These are phyloP conservation scores for Acrobasis repandana DNA, from an alignment of 2,888 invertebrate species.

Conservation along the genomic window DNA sequence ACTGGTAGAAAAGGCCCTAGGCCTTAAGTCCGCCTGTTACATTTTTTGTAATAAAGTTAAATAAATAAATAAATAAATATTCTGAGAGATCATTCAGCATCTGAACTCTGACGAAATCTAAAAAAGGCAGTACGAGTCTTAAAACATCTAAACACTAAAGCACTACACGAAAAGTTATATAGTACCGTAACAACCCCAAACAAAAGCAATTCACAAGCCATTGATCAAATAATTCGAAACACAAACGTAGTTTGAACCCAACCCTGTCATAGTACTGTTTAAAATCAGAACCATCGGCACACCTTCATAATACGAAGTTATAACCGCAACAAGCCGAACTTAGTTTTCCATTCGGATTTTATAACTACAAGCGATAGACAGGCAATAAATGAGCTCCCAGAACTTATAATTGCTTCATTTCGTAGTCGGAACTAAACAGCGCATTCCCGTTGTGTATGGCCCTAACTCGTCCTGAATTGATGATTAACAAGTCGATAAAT, in stretches of 20 bases:
- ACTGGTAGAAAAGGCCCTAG: too few relatives aligned
- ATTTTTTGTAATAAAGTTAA: too few relatives aligned
- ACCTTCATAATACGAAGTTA: constrained; percentile 50
- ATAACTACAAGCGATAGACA: constrained; percentile 75
- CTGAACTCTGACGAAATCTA: too few relatives aligned
- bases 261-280: constrained; percentile 38
- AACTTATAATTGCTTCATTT: constrained; percentile 82
- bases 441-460: constrained; percentile 50
- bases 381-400: constrained; percentile 76
- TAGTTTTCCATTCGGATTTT: constrained; percentile 71
- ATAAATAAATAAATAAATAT: too few relatives aligned
- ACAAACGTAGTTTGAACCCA: constrained; percentile 22
- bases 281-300: constrained; percentile 38
- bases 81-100: too few relatives aligned
- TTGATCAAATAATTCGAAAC: constrained; percentile 19
- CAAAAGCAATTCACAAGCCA: constrained; percentile 22
- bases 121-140: too few relatives aligned
- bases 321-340: constrained; percentile 62
- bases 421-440: constrained; percentile 57
- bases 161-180: constrained; percentile 17
- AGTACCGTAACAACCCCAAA: constrained; percentile 17
- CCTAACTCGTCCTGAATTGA: constrained; percentile 18
- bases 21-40: too few relatives aligned
- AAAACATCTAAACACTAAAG: not conserved
- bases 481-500: constrained; percentile 9